phyloP scores from a whole-genome alignment of 2,888 invertebrate species.

The Cephonodes hylas region DNA sequence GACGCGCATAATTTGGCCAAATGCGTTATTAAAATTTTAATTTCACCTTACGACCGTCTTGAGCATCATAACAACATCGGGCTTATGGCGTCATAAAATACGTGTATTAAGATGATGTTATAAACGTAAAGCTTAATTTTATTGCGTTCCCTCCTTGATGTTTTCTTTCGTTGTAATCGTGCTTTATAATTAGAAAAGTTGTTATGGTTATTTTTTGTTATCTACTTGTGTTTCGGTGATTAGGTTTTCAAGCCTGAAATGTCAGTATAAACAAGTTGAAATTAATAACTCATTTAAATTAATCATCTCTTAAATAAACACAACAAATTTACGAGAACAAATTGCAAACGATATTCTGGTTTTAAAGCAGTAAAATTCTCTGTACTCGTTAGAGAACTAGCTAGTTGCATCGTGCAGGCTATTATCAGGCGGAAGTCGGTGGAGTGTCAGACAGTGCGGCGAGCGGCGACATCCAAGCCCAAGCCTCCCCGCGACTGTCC shows the following conservation, averaged over 20 bases:
- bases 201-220: too few species aligned
- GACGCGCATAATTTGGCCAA: constrained; percentile 19
- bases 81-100: constrained; percentile 40
- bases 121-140: constrained; percentile 27
- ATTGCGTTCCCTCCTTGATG: constrained; percentile 12
- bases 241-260: too few species aligned
- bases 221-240: too few species aligned
- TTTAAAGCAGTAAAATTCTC: neutral
- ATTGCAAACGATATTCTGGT: neutral
- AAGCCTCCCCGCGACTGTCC: too few species aligned
- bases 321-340: neutral
- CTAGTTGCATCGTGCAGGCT: constrained; percentile 21
- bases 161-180: neutral
- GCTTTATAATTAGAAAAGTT: neutral
- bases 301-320: too few species aligned
- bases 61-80: constrained; percentile 34
- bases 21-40: constrained; percentile 37
- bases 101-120: constrained; percentile 28
- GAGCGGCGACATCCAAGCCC: constrained; percentile 28
- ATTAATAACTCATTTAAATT: too few species aligned
- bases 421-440: constrained; percentile 30
- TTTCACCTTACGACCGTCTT: constrained; percentile 35
- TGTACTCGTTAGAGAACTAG: constrained; percentile 5
- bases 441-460: constrained; percentile 35
- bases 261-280: too few species aligned